These are phyloP conservation scores for Drosophila bocqueti DNA, from an alignment of 1,140 invertebrate species.

Conservation along the genomic window DNA sequence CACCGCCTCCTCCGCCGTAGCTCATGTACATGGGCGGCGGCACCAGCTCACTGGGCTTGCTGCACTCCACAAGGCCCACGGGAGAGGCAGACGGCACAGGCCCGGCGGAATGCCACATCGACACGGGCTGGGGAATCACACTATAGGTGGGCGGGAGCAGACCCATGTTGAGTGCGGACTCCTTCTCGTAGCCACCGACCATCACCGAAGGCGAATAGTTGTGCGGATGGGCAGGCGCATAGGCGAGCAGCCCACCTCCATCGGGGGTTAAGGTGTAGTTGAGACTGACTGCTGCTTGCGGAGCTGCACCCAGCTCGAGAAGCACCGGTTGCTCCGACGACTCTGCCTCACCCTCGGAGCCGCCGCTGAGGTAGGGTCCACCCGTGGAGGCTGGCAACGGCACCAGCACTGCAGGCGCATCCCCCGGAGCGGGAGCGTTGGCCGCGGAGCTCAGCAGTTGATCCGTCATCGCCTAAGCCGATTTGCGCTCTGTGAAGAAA, in stretches of 20 bases:
- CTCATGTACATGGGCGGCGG: conserved; percentile 77
- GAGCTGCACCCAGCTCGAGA: conserved; percentile 59
- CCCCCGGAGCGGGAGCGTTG: conserved; percentile 44
- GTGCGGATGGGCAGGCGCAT: conserved; percentile 32
- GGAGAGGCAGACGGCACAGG: conserved; percentile 4
- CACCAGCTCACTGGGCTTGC: conserved; percentile 64
- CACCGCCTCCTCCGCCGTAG: conserved; percentile 34
- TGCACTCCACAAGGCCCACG: conserved; percentile 30
- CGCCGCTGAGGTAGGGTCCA: conserved; percentile 56
- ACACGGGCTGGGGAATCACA: conserved; percentile 76
- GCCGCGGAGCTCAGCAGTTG: conserved; percentile 65
- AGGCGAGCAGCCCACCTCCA: conserved; percentile 53
- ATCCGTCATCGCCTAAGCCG: conserved; percentile 78
- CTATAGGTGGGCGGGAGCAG: conserved; percentile 44
- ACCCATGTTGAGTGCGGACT: conserved; percentile 32
- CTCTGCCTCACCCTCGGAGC: conserved; percentile 48
- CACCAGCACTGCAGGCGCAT: conserved; percentile 53
- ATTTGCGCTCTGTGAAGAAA: conserved; percentile 39
- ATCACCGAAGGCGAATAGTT: conserved; percentile 55
- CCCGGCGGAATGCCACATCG: conserved; percentile 64
- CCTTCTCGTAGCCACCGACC: conserved; percentile 54
- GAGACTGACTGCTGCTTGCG: conserved; percentile 38
- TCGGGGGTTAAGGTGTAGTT: conserved; percentile 62
- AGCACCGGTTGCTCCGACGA: conserved; percentile 68
- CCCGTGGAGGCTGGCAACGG: conserved; percentile 55